Conservation (phyloP, 2,113 vertebrate species). For the Gallinago paraguaiae region DNA sequence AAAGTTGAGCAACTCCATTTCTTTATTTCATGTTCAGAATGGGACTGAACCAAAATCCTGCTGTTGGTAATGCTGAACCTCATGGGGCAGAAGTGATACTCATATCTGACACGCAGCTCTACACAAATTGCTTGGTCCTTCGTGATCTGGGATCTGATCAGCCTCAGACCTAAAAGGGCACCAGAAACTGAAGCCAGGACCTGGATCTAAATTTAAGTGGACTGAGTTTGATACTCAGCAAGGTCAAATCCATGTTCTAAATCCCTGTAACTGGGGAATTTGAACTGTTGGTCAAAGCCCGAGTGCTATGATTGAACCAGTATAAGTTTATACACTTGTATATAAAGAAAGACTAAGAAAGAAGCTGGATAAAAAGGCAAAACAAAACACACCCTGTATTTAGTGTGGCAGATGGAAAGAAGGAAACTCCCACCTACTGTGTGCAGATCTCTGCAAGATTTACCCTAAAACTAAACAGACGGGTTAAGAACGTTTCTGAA, state of each 20-base stretch:
- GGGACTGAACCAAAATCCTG: constrained; percentile 58
- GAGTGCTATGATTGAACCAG: not conserved
- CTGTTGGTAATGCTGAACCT: not conserved
- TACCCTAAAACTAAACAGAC: constrained; percentile 26
- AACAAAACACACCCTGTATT: constrained; percentile 14
- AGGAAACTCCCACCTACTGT: constrained; percentile 37
- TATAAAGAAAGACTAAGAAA: not conserved
- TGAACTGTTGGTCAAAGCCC: not conserved
- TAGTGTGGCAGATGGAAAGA: constrained; percentile 54
- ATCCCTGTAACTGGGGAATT: not conserved
- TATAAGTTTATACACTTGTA: not conserved
- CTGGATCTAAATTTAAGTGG: not conserved
- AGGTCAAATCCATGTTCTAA: not conserved
- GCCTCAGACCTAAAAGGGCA: not conserved
- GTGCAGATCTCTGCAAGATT: constrained; percentile 28
- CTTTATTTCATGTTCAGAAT: not conserved
- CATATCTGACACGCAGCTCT: not conserved
- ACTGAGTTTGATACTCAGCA: not conserved
- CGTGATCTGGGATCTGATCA: not conserved
- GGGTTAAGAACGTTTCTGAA: constrained; percentile 31
- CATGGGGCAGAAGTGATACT: not conserved
- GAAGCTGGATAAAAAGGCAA: constrained; percentile 14
- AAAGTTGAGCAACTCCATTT: not conserved
- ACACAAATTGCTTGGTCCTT: not conserved
- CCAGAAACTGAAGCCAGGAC: not conserved